Percentiles rank a stretch among this genome's conserved stretches.
Conservation (phyloP, 2,888 invertebrate genomes). For the Drosophila pseudotakahashii region DNA sequence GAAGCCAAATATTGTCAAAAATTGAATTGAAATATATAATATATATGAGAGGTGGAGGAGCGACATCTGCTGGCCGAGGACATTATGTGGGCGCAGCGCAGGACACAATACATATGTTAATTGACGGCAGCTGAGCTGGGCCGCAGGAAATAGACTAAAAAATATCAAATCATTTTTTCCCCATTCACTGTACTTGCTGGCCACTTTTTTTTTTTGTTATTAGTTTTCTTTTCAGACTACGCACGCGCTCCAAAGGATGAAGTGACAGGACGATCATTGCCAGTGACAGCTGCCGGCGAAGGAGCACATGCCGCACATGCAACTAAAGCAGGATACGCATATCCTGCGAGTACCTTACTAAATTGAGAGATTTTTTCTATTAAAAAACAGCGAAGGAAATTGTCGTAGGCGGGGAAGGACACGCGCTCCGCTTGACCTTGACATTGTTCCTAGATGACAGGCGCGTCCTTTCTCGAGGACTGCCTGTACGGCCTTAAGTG, state of each 20-base stretch:
- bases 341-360: constrained; percentile 61
- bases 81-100: constrained; percentile 60
- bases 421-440: constrained; percentile 70
- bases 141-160: constrained; percentile 54
- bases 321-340: constrained; percentile 75
- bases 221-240: constrained; percentile 50
- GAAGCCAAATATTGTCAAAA: constrained; percentile 28
- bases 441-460: constrained; percentile 63
- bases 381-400: constrained; percentile 61
- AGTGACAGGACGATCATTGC: constrained; percentile 67
- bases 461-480: constrained; percentile 21
- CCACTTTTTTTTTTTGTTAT: constrained; percentile 27
- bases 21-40: constrained; percentile 21
- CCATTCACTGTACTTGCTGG: constrained; percentile 21
- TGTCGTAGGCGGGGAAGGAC: constrained; percentile 45
- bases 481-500: constrained; percentile 10
- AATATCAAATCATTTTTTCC: constrained; percentile 55
- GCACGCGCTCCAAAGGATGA: constrained; percentile 70
- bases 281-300: constrained; percentile 63
- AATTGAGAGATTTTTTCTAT: constrained; percentile 72
- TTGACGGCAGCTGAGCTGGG: constrained; percentile 46
- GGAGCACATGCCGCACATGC: constrained; percentile 56
- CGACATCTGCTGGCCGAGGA: constrained; percentile 31
- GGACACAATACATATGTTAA: constrained; percentile 50
- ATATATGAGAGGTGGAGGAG: constrained; percentile 18